These are phyloP conservation scores for Harmothoe impar DNA, from an alignment of 2,888 invertebrate genomes.

Conservation along the genomic window DNA sequence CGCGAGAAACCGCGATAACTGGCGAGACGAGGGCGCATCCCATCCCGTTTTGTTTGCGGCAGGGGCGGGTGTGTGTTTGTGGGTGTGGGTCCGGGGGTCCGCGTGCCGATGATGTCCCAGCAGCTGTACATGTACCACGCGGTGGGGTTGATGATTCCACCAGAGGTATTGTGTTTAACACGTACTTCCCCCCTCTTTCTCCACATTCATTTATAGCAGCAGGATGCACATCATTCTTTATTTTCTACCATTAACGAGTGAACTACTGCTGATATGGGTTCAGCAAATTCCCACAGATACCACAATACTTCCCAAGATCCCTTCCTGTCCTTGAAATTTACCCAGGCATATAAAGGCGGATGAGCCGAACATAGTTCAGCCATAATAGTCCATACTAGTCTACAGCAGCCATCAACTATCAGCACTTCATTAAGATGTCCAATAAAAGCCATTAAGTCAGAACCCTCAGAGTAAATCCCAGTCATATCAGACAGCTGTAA, in stretches of 20 bases:
- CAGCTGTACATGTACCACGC: not conserved
- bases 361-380: too few species aligned
- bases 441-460: too few species aligned
- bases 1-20: conserved; percentile 10
- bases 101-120: not conserved
- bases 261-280: too few species aligned
- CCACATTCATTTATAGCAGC: not conserved
- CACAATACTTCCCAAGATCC: too few species aligned
- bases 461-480: too few species aligned
- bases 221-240: not conserved
- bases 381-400: too few species aligned
- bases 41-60: not conserved
- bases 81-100: not conserved
- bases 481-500: too few species aligned
- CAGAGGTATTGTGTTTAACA: conserved; percentile 18
- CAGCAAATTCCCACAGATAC: too few species aligned
- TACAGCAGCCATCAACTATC: too few species aligned
- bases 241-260: not conserved
- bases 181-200: not conserved
- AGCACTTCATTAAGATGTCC: too few species aligned
- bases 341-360: too few species aligned
- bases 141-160: conserved; percentile 8
- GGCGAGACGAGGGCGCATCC: conserved; percentile 20
- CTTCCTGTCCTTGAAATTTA: too few species aligned
- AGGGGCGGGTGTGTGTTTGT: not conserved